Conservation (phyloP, 1,140 invertebrate species). For the Drosophila varians region DNA sequence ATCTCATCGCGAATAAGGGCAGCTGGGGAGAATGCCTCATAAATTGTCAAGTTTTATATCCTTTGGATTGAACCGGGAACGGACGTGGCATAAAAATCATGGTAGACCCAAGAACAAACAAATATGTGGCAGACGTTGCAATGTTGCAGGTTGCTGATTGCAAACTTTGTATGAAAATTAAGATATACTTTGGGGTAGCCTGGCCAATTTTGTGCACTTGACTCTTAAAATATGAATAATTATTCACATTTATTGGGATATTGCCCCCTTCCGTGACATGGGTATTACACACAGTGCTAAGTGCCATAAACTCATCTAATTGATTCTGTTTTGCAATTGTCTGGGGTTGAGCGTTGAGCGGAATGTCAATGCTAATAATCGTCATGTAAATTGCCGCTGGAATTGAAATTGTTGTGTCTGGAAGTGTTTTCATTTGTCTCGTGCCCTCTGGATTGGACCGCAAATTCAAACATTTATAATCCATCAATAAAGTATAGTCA, state of each 20-base stretch:
- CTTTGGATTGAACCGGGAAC: conserved; percentile 1
- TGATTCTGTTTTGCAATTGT: conserved; percentile 77
- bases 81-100: conserved; percentile 16
- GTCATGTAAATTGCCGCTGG: conserved; percentile 71
- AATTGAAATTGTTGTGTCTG: conserved; percentile 57
- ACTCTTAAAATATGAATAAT: conserved; percentile 32
- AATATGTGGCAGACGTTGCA: conserved; percentile 1
- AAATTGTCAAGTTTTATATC: conserved; percentile 32
- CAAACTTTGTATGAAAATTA: neutral
- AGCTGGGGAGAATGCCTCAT: conserved; percentile 19
- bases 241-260: conserved; percentile 29
- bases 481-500: conserved; percentile 43
- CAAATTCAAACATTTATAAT: conserved; percentile 33
- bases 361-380: conserved; percentile 80
- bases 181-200: neutral
- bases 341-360: conserved; percentile 59
- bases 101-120: conserved; percentile 2
- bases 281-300: conserved; percentile 18
- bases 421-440: conserved; percentile 53
- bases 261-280: conserved; percentile 11
- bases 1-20: conserved; percentile 20
- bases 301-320: conserved; percentile 58
- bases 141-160: neutral
- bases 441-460: conserved; percentile 16
- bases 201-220: neutral